Evolutionary conservation across 2,797 vertebrate species (phyloP), one percentile per base, ranked within the genome.

Genomic region (Alectoris magna): DNA sequence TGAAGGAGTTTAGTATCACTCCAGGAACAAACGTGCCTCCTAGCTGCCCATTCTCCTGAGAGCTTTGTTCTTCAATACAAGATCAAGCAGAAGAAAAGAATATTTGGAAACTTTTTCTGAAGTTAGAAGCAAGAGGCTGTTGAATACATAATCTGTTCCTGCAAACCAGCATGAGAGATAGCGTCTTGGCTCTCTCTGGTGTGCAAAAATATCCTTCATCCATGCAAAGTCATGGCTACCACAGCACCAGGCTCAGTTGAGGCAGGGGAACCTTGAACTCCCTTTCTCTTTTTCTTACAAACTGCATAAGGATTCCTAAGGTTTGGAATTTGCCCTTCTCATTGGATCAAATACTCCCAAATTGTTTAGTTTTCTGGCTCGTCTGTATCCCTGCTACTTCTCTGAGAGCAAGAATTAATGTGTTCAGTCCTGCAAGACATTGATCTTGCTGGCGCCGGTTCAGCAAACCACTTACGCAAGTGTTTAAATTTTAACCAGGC

Each of bases 401-500:
- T 92, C 71, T 29, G 49, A 84, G 63, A 75, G 76, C 1, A 4
- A 91, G 87, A 92, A 81, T 78, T 94, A 91, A 90, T 71, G 83
- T 71, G 43, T 74, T 88, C 67, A 17, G 26, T 84, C 85, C 79
- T 93, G 67, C 23, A 93, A 89, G 85, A 68, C 85, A 72, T 68
- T 68, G 93, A 73, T 70, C 56, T 73, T 80, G 53, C 85, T 84
- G 83, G 94, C 92, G 84, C 34, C 1, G 0, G 34, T 86, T 92
- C 92, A 96, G 80, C 64, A 92, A 95, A 74, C 63, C 85, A 88
- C 91, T 93, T 93, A 81, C 8, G 39, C 84, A 66, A 92, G 82
- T n/a, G 73, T 73, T 95, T 92, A 79, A 82, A 88, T 88, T 91
- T 91, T 91, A 93, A 79, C 80, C 39, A 43, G 10, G 3, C 85